phyloP scores from a whole-genome alignment of 2,113 vertebrate genomes.

The Psittacula cyanocephala region DNA sequence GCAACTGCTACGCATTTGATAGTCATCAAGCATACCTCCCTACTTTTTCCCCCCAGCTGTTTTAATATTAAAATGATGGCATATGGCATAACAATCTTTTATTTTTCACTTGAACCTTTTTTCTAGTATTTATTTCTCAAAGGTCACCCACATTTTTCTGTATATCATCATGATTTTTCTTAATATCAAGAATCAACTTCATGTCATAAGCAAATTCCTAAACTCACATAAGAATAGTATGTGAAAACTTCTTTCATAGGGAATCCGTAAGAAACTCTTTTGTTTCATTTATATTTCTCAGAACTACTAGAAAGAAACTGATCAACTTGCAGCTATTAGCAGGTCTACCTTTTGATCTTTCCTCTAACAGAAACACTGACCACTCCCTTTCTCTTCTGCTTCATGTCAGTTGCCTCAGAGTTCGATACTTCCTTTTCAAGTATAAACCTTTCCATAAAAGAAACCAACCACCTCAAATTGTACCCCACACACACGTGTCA shows the following conservation, averaged over 20 bases:
- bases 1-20: background rate
- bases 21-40: background rate
- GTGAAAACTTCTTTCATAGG: background rate
- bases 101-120: background rate
- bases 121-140: background rate
- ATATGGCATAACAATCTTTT: background rate
- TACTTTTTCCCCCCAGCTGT: background rate
- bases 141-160: background rate
- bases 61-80: background rate
- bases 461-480: rapidly evolving
- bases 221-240: rapidly evolving
- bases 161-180: background rate
- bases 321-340: background rate
- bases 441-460: background rate
- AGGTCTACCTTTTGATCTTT: background rate
- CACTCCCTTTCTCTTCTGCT: background rate
- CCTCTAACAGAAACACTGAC: too few species aligned
- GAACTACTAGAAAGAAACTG: background rate
- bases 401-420: background rate
- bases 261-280: background rate
- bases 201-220: background rate
- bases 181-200: background rate
- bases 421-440: background rate
- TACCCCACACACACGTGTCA: background rate
- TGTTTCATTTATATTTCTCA: background rate